Percentiles rank a stretch among this genome's conserved stretches.
phyloP scores from a whole-genome alignment of 2,113 vertebrate species.

The Gavia stellata region DNA sequence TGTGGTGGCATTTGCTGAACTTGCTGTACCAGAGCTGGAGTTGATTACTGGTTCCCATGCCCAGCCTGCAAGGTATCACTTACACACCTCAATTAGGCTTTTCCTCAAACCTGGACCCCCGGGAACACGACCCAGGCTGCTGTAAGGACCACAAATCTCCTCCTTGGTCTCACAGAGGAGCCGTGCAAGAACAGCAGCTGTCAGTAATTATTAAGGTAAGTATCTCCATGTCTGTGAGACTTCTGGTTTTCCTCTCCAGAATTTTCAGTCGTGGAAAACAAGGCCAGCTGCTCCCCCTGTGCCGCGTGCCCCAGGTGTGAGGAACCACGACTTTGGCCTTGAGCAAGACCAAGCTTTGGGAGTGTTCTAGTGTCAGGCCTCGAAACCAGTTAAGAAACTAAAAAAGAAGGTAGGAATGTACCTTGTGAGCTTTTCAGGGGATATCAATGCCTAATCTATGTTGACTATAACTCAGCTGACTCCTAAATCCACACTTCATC shows the following conservation, averaged over 20 bases:
- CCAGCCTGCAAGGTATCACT: neutral
- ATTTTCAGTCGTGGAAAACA: neutral
- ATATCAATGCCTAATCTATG: neutral
- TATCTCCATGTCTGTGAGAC: neutral
- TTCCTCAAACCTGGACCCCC: neutral
- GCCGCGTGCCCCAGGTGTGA: neutral
- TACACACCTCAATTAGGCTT: neutral
- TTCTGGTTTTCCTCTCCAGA: neutral
- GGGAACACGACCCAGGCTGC: neutral
- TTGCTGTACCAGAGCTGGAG: neutral
- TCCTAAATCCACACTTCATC: neutral
- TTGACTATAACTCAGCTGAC: neutral
- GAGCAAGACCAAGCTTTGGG: neutral
- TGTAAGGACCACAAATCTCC: neutral
- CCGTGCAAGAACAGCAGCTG: neutral
- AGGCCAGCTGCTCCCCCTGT: neutral
- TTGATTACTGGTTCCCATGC: neutral
- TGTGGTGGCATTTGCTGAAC: neutral
- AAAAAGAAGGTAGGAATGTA: neutral
- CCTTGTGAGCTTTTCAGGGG: neutral
- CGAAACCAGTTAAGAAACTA: neutral
- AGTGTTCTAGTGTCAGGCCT: neutral
- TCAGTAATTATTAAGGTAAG: neutral
- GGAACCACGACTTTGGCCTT: neutral
- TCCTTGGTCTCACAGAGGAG: rapidly evolving